Percentiles rank a stretch among this genome's conserved stretches.
These are phyloP conservation scores for Chaitophorus viminalis DNA, from an alignment of 2,888 invertebrate species.

Conservation along the genomic window DNA sequence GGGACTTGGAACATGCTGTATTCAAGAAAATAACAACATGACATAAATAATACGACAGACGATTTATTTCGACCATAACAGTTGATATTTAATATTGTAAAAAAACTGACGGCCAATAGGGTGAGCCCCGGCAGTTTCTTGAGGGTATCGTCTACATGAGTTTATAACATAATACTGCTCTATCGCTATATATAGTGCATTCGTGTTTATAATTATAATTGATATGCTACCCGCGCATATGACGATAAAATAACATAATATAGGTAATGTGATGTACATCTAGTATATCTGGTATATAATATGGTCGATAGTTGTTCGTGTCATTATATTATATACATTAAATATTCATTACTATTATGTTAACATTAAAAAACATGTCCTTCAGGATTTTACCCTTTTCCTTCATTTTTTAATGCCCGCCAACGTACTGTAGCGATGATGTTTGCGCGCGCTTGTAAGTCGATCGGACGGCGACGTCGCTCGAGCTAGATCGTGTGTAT, in stretches of 20 bases:
- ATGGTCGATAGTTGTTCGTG: not conserved
- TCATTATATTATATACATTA: not conserved
- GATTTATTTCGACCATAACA: not conserved
- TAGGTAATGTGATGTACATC: too few relatives aligned
- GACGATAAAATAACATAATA: not conserved
- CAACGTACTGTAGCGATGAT: not conserved
- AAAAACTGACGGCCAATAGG: not conserved
- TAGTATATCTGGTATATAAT: too few relatives aligned
- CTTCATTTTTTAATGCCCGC: not conserved
- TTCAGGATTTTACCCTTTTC: conserved; percentile 5
- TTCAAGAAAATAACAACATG: not conserved
- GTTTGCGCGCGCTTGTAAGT: conserved; percentile 23
- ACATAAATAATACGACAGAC: not conserved
- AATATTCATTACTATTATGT: not conserved
- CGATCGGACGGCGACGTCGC: conserved; percentile 25
- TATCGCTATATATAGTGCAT: too few relatives aligned
- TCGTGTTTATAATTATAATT: not conserved
- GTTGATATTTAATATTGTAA: not conserved
- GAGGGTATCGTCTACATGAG: not conserved
- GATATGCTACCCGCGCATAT: not conserved
- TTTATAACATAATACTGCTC: too few relatives aligned
- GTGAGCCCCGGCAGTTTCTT: not conserved
- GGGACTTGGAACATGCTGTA: too few relatives aligned
- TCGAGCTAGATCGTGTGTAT: not conserved
- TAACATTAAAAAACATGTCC: not conserved